Conservation (phyloP, 92 coral and sea anemone species). For the Pocillopora meandrina region DNA sequence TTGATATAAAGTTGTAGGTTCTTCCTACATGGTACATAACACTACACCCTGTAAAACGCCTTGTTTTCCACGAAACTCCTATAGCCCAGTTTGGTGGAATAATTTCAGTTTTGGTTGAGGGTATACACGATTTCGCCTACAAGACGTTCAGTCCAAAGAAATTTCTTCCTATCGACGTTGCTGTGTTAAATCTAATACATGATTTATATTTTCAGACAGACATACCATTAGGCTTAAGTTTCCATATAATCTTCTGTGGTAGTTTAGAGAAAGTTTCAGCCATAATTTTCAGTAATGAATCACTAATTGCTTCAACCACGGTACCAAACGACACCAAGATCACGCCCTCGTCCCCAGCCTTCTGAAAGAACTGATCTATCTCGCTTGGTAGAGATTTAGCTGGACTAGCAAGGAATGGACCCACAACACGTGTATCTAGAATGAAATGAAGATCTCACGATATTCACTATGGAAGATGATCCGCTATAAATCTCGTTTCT, state of each 20-base stretch:
- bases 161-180: too few species aligned
- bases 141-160: too few species aligned
- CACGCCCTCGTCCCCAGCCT: slow-evolving; percentile 53
- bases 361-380: slow-evolving; percentile 38
- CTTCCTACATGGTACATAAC: too few species aligned
- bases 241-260: slow-evolving; percentile 38
- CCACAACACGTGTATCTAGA: slow-evolving; percentile 48
- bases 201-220: background rate
- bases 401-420: slow-evolving; percentile 45
- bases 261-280: slow-evolving; percentile 35
- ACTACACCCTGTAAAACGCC: too few species aligned
- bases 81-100: too few species aligned
- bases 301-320: slow-evolving; percentile 12
- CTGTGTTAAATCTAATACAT: too few species aligned
- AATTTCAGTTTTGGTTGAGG: too few species aligned
- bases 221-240: slow-evolving; percentile 8
- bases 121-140: too few species aligned
- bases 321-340: slow-evolving; percentile 59
- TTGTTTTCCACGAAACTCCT: too few species aligned
- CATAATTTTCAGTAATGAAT: background rate
- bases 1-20: too few species aligned
- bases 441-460: background rate
- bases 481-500: too few species aligned
- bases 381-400: slow-evolving; percentile 46
- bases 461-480: background rate